Base-by-base conservation (phyloP, 92 coral and sea anemone genomes). In the Meandrina meandrites region DNA sequence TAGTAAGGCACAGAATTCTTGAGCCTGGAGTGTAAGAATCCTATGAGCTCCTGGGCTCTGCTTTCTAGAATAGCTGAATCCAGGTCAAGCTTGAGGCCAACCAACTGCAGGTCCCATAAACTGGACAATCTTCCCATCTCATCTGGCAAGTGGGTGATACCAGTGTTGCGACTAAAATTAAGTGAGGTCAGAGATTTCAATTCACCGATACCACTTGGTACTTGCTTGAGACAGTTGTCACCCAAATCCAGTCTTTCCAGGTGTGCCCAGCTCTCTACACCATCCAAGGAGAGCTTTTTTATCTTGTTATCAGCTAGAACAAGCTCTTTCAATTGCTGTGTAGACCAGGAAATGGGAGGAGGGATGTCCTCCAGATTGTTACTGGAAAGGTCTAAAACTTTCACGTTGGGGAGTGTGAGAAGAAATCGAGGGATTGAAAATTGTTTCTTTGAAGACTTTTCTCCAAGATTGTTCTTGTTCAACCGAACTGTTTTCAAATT, bases 41-140 rank as follows among this genome's bases (percentile, higher is more conserved):
- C 98, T 77, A 97, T 91, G 71, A 97, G 83, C 62, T 97, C 98
- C 64, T 93, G 92, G 24, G 98, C 93, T 80, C 90, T 95, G 81
- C 97, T 85, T 75, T 94, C 92, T 22, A 94, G 97, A 79, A 97
- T 81, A 6, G 98, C 93, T 27, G 85, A 88, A 58, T 95, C 94
- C 45, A 97, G 48, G 81, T 95, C 98, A 31, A 97, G 87, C 84
- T 92, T 97, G 30, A 97, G 88, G 5, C 92, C 99, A 37, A 58
- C 77, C 36, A 88, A 82, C 79, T 91, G 95, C 51, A 97, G 91
- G 76, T 97, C 99, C 96, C 98, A 97, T 30, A 97, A 90, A 83
- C 79, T 92, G 18, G 91, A 75, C 64, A 97, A 87, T 58, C 92
- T 88, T 57, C 99, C 99, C 98, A 97, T 97, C 86, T 97, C 99